Conservation (phyloP, 2,113 vertebrate genomes). For the Pygoscelis adeliae region DNA sequence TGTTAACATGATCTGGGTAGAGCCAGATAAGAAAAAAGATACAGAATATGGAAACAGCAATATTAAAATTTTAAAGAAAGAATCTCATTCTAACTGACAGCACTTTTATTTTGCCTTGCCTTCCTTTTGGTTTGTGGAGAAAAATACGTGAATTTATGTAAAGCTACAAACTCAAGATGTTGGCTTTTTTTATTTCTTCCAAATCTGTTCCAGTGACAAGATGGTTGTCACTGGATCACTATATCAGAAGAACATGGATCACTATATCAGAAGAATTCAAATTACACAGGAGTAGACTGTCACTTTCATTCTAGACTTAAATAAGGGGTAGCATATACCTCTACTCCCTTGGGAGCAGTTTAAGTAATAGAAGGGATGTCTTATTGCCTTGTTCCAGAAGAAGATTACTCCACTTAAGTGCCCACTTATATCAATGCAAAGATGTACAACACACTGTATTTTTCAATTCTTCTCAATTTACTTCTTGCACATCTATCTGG, state of each 20-base stretch:
- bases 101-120: background rate
- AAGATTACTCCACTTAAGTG: background rate
- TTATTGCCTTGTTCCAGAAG: background rate
- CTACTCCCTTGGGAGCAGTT: background rate
- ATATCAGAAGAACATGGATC: background rate
- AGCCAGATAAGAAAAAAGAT: background rate
- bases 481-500: background rate
- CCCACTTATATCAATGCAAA: background rate
- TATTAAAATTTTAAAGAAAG: background rate
- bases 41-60: background rate
- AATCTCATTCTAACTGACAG: background rate
- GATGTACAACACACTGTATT: background rate
- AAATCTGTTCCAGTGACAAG: background rate
- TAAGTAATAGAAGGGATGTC: background rate
- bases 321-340: background rate
- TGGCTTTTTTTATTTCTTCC: background rate
- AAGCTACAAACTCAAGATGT: background rate
- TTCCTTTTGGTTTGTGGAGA: background rate
- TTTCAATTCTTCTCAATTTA: background rate
- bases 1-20: background rate
- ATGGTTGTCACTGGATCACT: no score
- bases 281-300: background rate
- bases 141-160: background rate
- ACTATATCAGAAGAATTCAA: background rate
- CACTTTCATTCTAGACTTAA: background rate